Conservation (phyloP, 64 coral and sea anemone genomes). For the Montipora cactus region DNA sequence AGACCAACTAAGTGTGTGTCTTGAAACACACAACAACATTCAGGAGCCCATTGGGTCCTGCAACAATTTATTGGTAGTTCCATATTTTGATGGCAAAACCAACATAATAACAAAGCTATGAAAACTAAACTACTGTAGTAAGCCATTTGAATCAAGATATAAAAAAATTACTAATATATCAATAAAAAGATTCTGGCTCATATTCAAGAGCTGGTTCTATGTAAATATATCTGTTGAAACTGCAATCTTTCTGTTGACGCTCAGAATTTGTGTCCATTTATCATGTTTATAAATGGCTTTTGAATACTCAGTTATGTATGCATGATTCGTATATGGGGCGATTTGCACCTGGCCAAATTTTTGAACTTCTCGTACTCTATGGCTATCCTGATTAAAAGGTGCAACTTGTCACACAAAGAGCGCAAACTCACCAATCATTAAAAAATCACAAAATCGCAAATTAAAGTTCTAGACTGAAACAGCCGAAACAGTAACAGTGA, state of each 20-base stretch:
- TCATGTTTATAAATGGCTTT: too few species aligned
- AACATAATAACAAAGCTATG: neutral
- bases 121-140: neutral
- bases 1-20: neutral
- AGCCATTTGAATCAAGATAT: neutral
- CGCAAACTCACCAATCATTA: too few species aligned
- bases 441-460: too few species aligned
- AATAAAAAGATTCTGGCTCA: neutral
- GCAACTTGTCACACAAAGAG: too few species aligned
- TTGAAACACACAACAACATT: constrained; percentile 9
- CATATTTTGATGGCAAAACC: constrained; percentile 8
- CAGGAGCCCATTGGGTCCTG: constrained; percentile 16
- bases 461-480: too few species aligned
- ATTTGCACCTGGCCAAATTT: too few species aligned
- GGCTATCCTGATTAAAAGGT: too few species aligned
- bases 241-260: neutral
- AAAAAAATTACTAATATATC: neutral
- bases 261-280: constrained; percentile 9
- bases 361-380: too few species aligned
- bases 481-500: too few species aligned
- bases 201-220: constrained; percentile 2
- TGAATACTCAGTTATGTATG: too few species aligned
- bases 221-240: constrained; percentile 1
- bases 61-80: constrained; percentile 21
- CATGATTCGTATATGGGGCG: too few species aligned